phyloP scores from a whole-genome alignment of 2,888 invertebrate genomes.

The Lasioglossum lativentre region DNA sequence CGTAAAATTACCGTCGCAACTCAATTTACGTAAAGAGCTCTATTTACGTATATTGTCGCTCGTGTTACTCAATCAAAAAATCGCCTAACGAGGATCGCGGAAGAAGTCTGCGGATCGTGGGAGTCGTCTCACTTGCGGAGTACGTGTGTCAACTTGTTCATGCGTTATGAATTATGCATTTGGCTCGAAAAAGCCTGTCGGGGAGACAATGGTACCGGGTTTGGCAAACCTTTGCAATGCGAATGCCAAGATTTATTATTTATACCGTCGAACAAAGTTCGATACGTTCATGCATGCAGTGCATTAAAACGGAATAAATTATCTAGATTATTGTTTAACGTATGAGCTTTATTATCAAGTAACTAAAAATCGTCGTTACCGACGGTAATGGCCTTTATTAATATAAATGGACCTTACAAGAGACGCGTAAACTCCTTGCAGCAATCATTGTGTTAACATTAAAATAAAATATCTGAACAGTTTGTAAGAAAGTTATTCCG shows the following conservation, averaged over 20 bases:
- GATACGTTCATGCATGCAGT: slow-evolving; percentile 54
- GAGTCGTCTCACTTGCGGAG: not conserved
- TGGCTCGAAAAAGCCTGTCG: not conserved
- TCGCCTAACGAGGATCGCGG: not conserved
- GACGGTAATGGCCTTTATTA: no score
- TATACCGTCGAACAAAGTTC: slow-evolving; percentile 72
- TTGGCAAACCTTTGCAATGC: not conserved
- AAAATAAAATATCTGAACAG: not conserved
- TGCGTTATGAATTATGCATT: slow-evolving; percentile 8
- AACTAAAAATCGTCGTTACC: no score
- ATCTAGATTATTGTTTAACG: no score
- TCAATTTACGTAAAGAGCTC: not conserved
- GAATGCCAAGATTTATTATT: not conserved
- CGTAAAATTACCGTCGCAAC: not conserved
- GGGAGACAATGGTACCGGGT: not conserved
- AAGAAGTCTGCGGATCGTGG: not conserved
- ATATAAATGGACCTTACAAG: no score
- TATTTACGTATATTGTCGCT: not conserved
- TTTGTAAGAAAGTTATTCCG: not conserved
- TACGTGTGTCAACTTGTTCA: not conserved
- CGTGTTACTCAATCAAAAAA: not conserved
- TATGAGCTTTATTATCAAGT: no score
- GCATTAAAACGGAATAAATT: not conserved
- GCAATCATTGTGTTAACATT: not conserved
- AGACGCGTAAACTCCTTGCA: no score